phyloP scores from a whole-genome alignment of 2,797 vertebrate genomes.

The Poecilia gillii region DNA sequence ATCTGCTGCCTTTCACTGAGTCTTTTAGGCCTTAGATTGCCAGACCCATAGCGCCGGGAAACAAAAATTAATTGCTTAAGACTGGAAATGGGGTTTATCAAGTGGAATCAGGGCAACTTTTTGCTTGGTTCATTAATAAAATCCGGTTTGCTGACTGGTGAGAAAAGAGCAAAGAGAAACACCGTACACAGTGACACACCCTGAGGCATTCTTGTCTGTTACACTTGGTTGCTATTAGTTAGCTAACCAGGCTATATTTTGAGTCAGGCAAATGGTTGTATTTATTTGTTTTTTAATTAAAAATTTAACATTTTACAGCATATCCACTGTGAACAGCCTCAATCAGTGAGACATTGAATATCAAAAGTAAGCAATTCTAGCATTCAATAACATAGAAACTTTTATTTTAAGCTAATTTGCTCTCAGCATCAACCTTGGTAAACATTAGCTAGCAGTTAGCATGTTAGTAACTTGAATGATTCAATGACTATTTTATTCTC shows the following conservation, averaged over 20 bases:
- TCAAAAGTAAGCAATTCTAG: not conserved
- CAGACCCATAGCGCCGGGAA: constrained; percentile 28
- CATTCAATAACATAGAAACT: not conserved
- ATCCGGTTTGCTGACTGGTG: not conserved
- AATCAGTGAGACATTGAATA: not conserved
- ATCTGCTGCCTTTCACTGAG: constrained; percentile 46
- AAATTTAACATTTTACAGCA: not conserved
- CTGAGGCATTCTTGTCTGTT: not conserved
- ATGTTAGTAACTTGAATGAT: not conserved
- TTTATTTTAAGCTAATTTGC: not conserved
- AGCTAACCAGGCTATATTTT: constrained; percentile 1
- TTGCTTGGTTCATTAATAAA: not conserved
- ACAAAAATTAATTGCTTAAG: constrained; percentile 22
- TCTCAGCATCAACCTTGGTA: not conserved
- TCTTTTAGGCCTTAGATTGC: constrained; percentile 29
- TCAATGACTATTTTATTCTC: not conserved
- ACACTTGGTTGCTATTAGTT: not conserved
- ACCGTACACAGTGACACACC: not conserved
- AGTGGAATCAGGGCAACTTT: constrained; percentile 1
- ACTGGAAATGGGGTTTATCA: constrained; percentile 8
- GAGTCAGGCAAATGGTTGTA: not conserved
- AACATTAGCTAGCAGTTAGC: not conserved
- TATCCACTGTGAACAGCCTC: not conserved
- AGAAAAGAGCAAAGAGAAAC: not conserved
- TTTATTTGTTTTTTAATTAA: not conserved